Percentiles rank a stretch among this genome's conserved stretches.
Evolutionary conservation across 1,140 invertebrate species (phyloP).

Genomic region (Aphidius ervi): DNA sequence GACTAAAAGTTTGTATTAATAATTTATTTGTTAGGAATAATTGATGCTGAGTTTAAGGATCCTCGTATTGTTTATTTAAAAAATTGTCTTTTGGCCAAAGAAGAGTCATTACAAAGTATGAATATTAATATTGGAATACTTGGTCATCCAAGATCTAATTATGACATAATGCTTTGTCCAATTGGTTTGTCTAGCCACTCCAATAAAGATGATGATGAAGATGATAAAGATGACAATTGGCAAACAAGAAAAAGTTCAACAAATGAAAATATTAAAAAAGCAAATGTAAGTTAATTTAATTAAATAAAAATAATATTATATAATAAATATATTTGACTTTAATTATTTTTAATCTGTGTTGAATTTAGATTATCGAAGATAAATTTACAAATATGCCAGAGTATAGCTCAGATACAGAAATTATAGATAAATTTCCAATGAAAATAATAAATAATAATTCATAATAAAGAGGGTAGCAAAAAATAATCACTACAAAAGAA

Average conservation of each 20-base stretch:
- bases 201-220: conserved; percentile 14
- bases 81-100: conserved; percentile 37
- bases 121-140: conserved; percentile 44
- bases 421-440: conserved; percentile 24
- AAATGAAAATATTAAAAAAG: conserved; percentile 17
- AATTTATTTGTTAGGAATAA: conserved; percentile 21
- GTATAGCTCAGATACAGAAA: conserved; percentile 25
- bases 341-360: conserved; percentile 1
- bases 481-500: conserved; percentile 35
- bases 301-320: neutral
- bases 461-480: conserved; percentile 4
- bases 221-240: conserved; percentile 22
- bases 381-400: conserved; percentile 27
- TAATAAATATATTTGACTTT: neutral
- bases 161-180: conserved; percentile 36
- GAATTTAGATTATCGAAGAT: conserved; percentile 14
- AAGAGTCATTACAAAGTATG: conserved; percentile 34
- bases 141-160: conserved; percentile 36
- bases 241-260: conserved; percentile 22
- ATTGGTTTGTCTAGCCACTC: neutral
- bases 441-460: neutral
- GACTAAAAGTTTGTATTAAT: conserved; percentile 10
- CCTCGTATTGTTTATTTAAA: conserved; percentile 37
- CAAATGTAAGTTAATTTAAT: conserved; percentile 12
- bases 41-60: conserved; percentile 27